phyloP scores from a whole-genome alignment of 2,888 invertebrate species.

The Proisotoma minuta region DNA sequence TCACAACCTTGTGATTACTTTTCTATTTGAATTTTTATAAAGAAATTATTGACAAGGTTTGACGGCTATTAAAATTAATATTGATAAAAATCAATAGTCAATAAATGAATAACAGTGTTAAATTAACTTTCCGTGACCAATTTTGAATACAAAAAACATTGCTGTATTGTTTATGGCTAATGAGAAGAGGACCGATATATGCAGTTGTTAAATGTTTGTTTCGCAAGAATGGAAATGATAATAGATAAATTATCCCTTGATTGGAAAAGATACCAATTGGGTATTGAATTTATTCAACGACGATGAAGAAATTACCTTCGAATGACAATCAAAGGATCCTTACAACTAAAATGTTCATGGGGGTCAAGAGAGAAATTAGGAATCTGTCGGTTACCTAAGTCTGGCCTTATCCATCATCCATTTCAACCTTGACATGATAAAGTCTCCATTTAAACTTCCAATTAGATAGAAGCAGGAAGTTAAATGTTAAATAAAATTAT shows the following conservation, averaged over 20 bases:
- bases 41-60: too few species aligned
- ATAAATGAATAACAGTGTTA: too few species aligned
- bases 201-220: too few species aligned
- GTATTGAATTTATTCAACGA: background rate
- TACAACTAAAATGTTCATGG: background rate
- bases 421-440: background rate
- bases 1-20: too few species aligned
- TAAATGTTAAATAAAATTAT: background rate
- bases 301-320: background rate
- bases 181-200: too few species aligned
- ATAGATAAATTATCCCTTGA: background rate
- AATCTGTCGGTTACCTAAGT: slow-evolving; percentile 1
- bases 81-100: too few species aligned
- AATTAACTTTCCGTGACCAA: too few species aligned
- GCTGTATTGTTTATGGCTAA: too few species aligned
- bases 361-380: background rate
- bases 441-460: background rate
- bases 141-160: too few species aligned
- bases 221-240: background rate
- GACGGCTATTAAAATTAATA: too few species aligned
- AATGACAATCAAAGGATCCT: background rate
- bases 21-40: too few species aligned
- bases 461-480: background rate
- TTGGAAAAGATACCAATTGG: background rate
- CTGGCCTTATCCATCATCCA: slow-evolving; percentile 2